These are phyloP conservation scores for Scarus forsteni DNA, from an alignment of 2,797 vertebrate genomes.

Conservation along the genomic window DNA sequence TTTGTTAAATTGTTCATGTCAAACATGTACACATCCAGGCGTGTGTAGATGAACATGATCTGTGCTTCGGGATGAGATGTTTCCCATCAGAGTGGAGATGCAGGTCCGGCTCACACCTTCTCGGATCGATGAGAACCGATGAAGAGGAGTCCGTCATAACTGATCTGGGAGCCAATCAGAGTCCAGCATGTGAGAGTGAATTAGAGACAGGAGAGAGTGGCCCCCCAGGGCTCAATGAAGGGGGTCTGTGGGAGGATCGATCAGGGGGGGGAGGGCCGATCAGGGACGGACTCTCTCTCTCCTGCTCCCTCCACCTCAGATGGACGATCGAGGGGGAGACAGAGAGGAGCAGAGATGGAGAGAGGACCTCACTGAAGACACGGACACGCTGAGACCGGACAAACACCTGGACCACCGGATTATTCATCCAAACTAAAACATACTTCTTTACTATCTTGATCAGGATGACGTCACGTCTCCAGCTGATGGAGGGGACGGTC, in stretches of 20 bases:
- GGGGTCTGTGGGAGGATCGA: constrained; percentile 35
- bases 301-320: neutral
- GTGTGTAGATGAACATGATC: neutral
- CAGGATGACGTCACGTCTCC: neutral
- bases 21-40: neutral
- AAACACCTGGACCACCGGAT: too few species aligned
- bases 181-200: constrained; percentile 45
- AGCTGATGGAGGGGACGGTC: constrained; percentile 5
- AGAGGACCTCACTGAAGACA: constrained; percentile 29
- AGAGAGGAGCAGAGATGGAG: neutral
- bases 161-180: constrained; percentile 51
- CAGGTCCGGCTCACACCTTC: neutral
- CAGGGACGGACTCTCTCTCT: constrained; percentile 1
- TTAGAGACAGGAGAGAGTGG: constrained; percentile 40
- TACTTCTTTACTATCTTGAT: too few species aligned
- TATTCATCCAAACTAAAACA: too few species aligned
- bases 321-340: neutral
- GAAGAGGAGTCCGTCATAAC: constrained; percentile 29
- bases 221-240: constrained; percentile 59
- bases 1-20: too few species aligned
- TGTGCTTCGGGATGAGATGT: neutral
- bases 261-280: neutral
- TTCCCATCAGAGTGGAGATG: neutral
- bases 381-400: neutral
- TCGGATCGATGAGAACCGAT: neutral